Base-by-base conservation (phyloP, 1,140 invertebrate species). In the Cecropterus lyciades region DNA sequence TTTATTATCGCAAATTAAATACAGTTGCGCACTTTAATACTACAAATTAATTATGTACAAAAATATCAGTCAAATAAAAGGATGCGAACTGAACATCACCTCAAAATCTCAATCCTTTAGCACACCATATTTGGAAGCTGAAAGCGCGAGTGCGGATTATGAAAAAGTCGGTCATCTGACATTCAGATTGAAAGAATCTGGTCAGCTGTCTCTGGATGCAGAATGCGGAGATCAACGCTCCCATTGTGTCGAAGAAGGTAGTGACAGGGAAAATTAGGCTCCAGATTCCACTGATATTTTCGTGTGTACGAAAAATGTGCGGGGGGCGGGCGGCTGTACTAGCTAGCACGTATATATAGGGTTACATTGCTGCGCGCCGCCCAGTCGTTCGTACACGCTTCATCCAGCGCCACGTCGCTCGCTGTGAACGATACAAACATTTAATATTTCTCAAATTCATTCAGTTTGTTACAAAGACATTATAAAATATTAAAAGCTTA, bases 261-360 rank as follows among this genome's bases (percentile, higher is more conserved):
- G 85, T 83, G 86, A 88, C 87, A 90, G 85, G 77, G 81, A 80
- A 82, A 91, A 90, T 91, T 89, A 84, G 84, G 85, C 82, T 82
- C 75, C 78, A 73, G 73, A 91, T 89, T 91, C 87, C 84, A 77
- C 71, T 68, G 80, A 81, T 91, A 90, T 90, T 90, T 91, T 91
- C 85, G 84, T 84, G 78, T 78, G 72, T 75, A 77, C n/a, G n/a
- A 82, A 84, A 85, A 84, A 70, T 67, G 62, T 68, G 71, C 72
- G 77, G 73, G 80, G 81, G 80, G 75, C 86, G 84, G 82, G 76
- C 80, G 80, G 77, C 74, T 65, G 71, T 14, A 7, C 40, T 66
- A 69, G 75, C 74, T 77, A 78, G 70, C 65, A 70, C 73, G 76
- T 88, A 90, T 91, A 91, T 88, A 90, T 85, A 87, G 78, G 69